A percentile compares a stretch with the other conserved stretches of the same genome.
Evolutionary conservation across 2,797 vertebrate genomes (phyloP).

Genomic region (Sebastes umbrosus): DNA sequence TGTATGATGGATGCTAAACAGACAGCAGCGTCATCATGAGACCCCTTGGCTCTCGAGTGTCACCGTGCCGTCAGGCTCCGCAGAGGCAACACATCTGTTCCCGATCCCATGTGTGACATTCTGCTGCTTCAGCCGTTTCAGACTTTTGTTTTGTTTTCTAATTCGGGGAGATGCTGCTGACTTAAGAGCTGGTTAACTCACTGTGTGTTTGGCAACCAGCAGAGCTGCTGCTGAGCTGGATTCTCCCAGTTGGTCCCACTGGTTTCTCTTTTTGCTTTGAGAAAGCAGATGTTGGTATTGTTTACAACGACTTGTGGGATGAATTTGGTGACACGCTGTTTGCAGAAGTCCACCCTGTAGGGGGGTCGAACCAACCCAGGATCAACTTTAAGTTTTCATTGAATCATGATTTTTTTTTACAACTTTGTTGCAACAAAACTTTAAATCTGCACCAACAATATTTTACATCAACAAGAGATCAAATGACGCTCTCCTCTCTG

Average conservation of each 20-base stretch:
- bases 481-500: neutral
- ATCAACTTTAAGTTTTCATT: neutral
- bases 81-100: slow-evolving; percentile 65
- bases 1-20: slow-evolving; percentile 67
- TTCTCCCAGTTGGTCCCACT: slow-evolving; percentile 26
- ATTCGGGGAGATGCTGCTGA: slow-evolving; percentile 67
- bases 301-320: slow-evolving; percentile 11
- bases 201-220: slow-evolving; percentile 40
- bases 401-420: neutral
- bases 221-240: neutral
- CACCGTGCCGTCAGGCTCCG: slow-evolving; percentile 26
- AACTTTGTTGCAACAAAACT: neutral
- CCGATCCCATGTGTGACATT: slow-evolving; percentile 59
- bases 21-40: slow-evolving; percentile 35
- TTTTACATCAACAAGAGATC: neutral
- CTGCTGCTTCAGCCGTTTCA: slow-evolving; percentile 69
- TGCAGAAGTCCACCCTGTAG: neutral
- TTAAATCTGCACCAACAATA: neutral
- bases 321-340: neutral
- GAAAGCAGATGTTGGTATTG: slow-evolving; percentile 8
- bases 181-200: slow-evolving; percentile 58
- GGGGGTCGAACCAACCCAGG: neutral
- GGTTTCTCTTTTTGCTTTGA: neutral
- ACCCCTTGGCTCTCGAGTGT: slow-evolving; percentile 39
- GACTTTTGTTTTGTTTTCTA: slow-evolving; percentile 69